Conservation (phyloP, 2,113 vertebrate species). For the Origma solitaria region DNA sequence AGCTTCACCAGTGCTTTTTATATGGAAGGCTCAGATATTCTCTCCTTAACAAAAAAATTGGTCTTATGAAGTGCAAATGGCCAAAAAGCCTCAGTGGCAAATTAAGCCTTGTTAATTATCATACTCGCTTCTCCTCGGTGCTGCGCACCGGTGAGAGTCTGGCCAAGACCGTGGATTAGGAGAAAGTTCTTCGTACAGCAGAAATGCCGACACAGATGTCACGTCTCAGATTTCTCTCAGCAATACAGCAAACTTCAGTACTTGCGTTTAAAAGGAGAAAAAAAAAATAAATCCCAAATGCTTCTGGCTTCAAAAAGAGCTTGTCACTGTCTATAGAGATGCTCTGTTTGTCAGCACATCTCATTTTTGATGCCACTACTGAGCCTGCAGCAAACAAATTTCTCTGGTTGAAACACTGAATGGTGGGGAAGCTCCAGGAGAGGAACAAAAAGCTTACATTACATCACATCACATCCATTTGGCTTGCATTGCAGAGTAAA, state of each 20-base stretch:
- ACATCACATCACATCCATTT: accelerated
- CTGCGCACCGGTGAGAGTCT: not conserved
- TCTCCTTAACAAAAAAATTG: not conserved
- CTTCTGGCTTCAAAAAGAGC: not conserved
- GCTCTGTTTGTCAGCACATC: not conserved
- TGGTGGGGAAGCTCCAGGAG: not conserved
- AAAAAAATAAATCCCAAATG: not conserved
- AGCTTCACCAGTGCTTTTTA: not conserved
- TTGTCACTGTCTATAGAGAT: not conserved
- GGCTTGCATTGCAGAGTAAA: not conserved
- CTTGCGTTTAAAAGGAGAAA: not conserved
- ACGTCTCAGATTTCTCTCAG: not conserved
- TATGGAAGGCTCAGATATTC: not conserved
- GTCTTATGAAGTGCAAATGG: not conserved
- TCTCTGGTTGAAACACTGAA: not conserved
- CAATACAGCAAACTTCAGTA: not conserved
- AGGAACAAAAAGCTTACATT: not conserved
- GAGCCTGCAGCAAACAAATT: not conserved
- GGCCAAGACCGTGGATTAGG: not conserved
- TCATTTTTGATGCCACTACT: not conserved
- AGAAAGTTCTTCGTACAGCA: not conserved
- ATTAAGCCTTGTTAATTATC: not conserved
- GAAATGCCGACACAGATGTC: accelerated
- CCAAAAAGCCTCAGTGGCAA: not conserved
- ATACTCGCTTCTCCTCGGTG: not conserved